phyloP scores from a whole-genome alignment of 1,140 invertebrate species.

The Contarinia nasturtii region DNA sequence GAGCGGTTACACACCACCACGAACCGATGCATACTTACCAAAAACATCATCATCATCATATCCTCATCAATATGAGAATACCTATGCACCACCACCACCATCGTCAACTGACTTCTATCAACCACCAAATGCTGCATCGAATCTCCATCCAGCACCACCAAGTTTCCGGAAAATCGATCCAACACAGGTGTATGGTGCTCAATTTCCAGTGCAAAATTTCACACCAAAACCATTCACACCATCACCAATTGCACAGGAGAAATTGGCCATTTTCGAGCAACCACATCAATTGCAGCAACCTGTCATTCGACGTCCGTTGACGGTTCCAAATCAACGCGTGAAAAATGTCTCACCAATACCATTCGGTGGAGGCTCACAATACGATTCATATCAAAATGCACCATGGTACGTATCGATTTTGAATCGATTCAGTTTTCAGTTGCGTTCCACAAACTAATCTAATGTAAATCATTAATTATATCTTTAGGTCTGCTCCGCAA shows the following conservation, averaged over 20 bases:
- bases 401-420: too few relatives aligned
- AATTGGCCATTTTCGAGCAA: slow-evolving; percentile 17
- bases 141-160: background rate
- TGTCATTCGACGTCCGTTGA: slow-evolving; percentile 5
- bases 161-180: background rate
- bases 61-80: background rate
- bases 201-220: background rate
- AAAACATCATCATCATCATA: slow-evolving; percentile 1
- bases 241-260: slow-evolving; percentile 15
- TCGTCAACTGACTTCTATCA: background rate
- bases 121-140: background rate
- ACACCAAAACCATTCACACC: slow-evolving; percentile 14
- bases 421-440: too few relatives aligned
- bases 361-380: slow-evolving; percentile 4
- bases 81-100: background rate
- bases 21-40: slow-evolving; percentile 15
- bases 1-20: background rate
- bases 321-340: slow-evolving; percentile 3
- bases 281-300: slow-evolving; percentile 3
- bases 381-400: background rate
- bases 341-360: slow-evolving; percentile 11
- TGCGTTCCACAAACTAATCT: too few relatives aligned
- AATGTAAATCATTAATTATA: too few relatives aligned
- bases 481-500: too few relatives aligned
- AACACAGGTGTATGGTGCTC: background rate